These are phyloP conservation scores for Macrobrachium rosenbergii DNA, from an alignment of 1,140 invertebrate species.

Conservation along the genomic window DNA sequence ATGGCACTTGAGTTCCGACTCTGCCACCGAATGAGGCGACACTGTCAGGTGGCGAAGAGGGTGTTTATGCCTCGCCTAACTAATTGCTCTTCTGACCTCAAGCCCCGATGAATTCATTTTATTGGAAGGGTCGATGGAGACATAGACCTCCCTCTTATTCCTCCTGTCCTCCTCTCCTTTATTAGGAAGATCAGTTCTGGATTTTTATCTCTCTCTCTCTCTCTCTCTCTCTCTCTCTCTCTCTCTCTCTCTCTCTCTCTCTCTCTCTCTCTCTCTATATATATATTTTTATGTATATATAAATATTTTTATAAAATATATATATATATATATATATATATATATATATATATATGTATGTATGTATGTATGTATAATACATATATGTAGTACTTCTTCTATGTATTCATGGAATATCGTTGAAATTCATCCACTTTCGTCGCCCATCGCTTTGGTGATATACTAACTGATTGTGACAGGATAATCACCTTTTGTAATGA, in stretches of 20 bases:
- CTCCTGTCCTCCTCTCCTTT: no score
- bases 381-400: no score
- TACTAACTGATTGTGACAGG: no score
- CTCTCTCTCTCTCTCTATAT: neutral
- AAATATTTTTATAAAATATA: neutral
- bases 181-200: neutral
- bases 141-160: neutral
- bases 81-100: constrained; percentile 31
- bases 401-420: no score
- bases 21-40: constrained; percentile 42
- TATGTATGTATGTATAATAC: no score
- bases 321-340: neutral
- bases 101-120: constrained; percentile 32
- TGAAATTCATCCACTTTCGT: no score
- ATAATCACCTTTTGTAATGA: no score
- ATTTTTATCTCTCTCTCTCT: neutral
- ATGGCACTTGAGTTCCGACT: constrained; percentile 57
- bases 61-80: constrained; percentile 25
- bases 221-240: neutral
- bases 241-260: neutral
- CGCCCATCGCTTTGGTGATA: no score
- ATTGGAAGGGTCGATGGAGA: neutral
- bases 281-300: constrained; percentile 14
- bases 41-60: constrained; percentile 38
- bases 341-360: neutral